Conservation (phyloP, 1,140 invertebrate species). For the Drosophila tropicalis region DNA sequence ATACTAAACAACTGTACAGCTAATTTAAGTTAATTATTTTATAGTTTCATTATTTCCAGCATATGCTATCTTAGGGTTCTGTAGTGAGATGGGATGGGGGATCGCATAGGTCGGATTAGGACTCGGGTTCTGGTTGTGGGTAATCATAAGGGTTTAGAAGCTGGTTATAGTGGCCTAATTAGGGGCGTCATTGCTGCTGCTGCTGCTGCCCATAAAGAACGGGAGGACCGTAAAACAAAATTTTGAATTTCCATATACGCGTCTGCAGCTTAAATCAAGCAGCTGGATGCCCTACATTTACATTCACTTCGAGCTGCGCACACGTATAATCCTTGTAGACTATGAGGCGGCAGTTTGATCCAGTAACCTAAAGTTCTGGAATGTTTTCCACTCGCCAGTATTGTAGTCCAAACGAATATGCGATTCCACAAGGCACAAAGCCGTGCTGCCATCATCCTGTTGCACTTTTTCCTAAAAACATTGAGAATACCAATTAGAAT, state of each 20-base stretch:
- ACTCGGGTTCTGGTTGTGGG: not conserved
- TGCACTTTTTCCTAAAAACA: constrained; percentile 86
- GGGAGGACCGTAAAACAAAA: constrained; percentile 48
- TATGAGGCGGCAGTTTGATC: constrained; percentile 79
- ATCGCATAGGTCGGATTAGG: constrained; percentile 12
- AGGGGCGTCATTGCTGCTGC: constrained; percentile 27
- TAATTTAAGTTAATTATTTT: constrained; percentile 77
- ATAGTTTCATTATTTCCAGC: constrained; percentile 66
- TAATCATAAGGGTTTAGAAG: not conserved
- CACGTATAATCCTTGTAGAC: constrained; percentile 76
- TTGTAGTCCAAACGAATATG: constrained; percentile 95
- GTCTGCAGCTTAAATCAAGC: constrained; percentile 30
- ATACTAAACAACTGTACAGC: constrained; percentile 75
- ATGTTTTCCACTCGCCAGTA: constrained; percentile 93
- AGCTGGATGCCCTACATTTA: constrained; percentile 18
- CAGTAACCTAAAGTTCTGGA: constrained; percentile 88
- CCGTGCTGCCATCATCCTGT: constrained; percentile 86
- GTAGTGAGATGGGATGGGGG: constrained; percentile 24
- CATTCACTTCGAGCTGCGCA: constrained; percentile 59
- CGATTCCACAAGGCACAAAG: constrained; percentile 89
- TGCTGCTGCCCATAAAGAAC: constrained; percentile 42
- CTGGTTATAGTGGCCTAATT: constrained; percentile 60
- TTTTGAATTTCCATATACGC: constrained; percentile 36
- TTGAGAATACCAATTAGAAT: not conserved
- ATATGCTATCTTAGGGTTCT: constrained; percentile 32